Conservation (phyloP, 2,888 invertebrate genomes). For the Andrena bucephala region DNA sequence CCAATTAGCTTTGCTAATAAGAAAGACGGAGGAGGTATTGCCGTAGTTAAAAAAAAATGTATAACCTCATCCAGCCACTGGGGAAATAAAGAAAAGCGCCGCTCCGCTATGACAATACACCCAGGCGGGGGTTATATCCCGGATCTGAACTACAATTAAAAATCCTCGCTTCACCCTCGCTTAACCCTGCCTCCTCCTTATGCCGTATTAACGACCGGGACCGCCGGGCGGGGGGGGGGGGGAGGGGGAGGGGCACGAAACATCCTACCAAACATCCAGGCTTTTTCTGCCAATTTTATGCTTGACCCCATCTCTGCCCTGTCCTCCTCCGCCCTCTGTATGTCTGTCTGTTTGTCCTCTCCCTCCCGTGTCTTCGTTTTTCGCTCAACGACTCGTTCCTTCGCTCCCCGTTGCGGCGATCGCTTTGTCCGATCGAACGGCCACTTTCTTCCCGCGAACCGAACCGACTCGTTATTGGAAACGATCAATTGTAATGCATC, state of each 20-base stretch:
- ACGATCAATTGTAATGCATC: too few species aligned
- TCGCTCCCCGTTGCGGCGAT: not conserved
- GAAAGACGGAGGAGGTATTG: conserved; percentile 84
- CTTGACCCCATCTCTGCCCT: conserved; percentile 65
- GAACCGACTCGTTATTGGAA: not conserved
- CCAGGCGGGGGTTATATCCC: conserved; percentile 77
- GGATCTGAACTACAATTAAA: conserved; percentile 82
- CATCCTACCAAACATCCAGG: conserved; percentile 73
- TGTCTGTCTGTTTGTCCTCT: conserved; percentile 17
- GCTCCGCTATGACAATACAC: conserved; percentile 83
- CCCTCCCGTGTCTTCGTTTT: conserved; percentile 23
- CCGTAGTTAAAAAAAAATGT: conserved; percentile 83
- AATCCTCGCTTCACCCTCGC: conserved; percentile 81
- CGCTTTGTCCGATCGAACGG: not conserved
- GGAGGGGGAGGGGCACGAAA: conserved; percentile 44
- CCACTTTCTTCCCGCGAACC: not conserved
- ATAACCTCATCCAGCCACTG: conserved; percentile 85
- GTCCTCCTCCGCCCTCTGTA: conserved; percentile 23
- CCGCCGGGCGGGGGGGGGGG: conserved; percentile 60
- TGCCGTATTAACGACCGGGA: conserved; percentile 78
- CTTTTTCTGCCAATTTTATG: conserved; percentile 71
- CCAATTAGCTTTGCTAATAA: conserved; percentile 85
- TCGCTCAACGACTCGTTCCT: conserved; percentile 16
- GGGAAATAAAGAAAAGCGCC: conserved; percentile 85
- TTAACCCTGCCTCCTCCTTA: conserved; percentile 78